Base-by-base conservation (phyloP, 1,140 invertebrate genomes). In the Drosophila pseudoobscura region DNA sequence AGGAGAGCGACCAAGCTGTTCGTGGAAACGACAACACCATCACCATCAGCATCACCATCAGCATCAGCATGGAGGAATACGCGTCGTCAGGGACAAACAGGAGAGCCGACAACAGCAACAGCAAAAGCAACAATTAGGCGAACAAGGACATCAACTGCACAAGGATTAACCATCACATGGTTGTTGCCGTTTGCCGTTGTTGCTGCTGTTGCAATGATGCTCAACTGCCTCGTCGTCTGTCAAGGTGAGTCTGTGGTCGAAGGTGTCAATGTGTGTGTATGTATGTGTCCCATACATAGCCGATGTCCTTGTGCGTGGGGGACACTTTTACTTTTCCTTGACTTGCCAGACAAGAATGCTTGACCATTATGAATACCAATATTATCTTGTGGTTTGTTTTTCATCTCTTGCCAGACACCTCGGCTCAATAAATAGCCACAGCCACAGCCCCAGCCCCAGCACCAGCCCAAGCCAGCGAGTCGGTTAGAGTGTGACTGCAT, bases 71-170 rank as follows among this genome's bases (percentile, higher is more conserved):
- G 55, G 60, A 66, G 71, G 65, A 65, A 69, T 73, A 66, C 78
- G 83, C 66, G 83, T 83, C 71, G 83, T 88, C 83, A 88, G 83
- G 83, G 72, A 76, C 71, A 78, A 63, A 49, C 35, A 41, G 55
- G 26, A 74, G 45, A 35, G 65, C 44, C 53, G 50, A 31, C 59
- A 66, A 11, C 57, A 56, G 15, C 56, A 70, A 4, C 56, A 72
- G 13, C 49, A 55, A 8, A 29, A 63, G 8, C 49, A 76, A 45
- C 60, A 59, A 24, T 45, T 49, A 68, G 43, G 17, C 65, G 29
- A 44, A 46, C 53, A 31, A 60, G 60, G 63, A 54, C 66, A 39
- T 9, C 49, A 56, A 50, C 43, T 43, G 44, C 75, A 43, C 70
- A 49, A 59, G 83, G 83, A 88, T 68, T 88, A 70, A 73, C 49